Base-by-base conservation (phyloP, 2,797 vertebrate species). In the Monodelphis domestica region DNA sequence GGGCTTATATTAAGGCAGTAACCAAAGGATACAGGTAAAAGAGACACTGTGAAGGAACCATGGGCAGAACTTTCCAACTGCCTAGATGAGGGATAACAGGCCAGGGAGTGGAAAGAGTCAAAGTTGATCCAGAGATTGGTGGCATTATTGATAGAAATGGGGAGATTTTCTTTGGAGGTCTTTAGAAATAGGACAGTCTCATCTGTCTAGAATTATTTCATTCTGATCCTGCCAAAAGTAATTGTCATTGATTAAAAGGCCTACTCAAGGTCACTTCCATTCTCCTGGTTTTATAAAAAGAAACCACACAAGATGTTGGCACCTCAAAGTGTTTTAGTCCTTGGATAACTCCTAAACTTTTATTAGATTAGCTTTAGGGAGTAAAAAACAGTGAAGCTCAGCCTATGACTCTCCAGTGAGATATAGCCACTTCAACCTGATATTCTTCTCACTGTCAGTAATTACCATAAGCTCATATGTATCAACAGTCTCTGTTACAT, bases 71-170 rank as follows among this genome's bases (percentile, higher is more conserved):
- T 12, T 91, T 94, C 89, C 87, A 84, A 21, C 70, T 45, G 45
- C 45, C 70, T 84, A 38, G 21, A 15, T 84, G 70, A 84, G 38
- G 21, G 38, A 9, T 26, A 12, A n/a, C 26, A 63, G 53, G 53
- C 14, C 84, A 38, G 91, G 21, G 52, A 55, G 45, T 89, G 87
- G 30, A 28, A 88, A 24, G 87, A 88, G 57, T 90, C 84, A 56
- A 84, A 89, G 6, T 45, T 45, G 54, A 56, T 95, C 94, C 52
- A 78, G 94, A 89, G 78, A 87, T 95, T 63, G 12, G 78, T 90
- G n/a, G 59, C 10, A 7, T 15, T 50, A 88, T 52, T 70, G 52
- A 45, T 7, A 95, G 12, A 89, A 91, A 91, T 59, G 2, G 57
- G 90, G 56, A 84, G 11, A 21, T 45, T 84, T 84, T 84, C 70